Evolutionary conservation across 1,140 invertebrate species (phyloP), one percentile per base, ranked within the genome.

Genomic region (Chlorops oryzae): DNA sequence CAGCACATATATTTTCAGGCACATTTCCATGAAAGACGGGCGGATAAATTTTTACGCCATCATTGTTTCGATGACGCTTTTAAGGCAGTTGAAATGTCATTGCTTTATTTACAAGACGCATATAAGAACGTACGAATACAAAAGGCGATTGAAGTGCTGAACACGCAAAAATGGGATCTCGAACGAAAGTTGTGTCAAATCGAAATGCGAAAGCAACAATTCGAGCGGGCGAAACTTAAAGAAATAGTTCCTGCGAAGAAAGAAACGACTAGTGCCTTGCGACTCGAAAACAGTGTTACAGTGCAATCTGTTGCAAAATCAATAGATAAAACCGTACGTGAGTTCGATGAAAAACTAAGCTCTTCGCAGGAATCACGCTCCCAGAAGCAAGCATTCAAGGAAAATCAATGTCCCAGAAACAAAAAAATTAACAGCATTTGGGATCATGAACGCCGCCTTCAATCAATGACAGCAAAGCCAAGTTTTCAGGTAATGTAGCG

Each of bases 51-150:
- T 7, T 51, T 70, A 3, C 58, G 60, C 10, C 58, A 59, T 4
- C 62, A 70, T 52, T 60, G 64, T 6, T 70, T 62, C 21, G 67
- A 70, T 27, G 67, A 70, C n/a, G 67, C 67, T 13, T 59, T 59
- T 1, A 65, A 67, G 37, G 66, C 66, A 0, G 23, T 70, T 39
- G 64, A 70, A 43, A 70, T 60, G 0, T 65, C 67, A 0, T 17
- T 70, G 13, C 51, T 67, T 12, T 70, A 67, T 43, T 27, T 70
- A 13, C 62, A 63, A 41, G 64, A 70, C 45, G 67, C 67, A 4
- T 63, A 67, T 17, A 70, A 70, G 39, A 59, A 55, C 3, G 61
- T 67, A 0, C 25, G 55, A 7, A 45, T 62, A 4, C 55, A 57
- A 2, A 70, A 70, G 38, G 63, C 67, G 2, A 58, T 52, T 5